Evolutionary conservation across 2,113 vertebrate genomes (phyloP).

Genomic region (Nesogale talazaci): DNA sequence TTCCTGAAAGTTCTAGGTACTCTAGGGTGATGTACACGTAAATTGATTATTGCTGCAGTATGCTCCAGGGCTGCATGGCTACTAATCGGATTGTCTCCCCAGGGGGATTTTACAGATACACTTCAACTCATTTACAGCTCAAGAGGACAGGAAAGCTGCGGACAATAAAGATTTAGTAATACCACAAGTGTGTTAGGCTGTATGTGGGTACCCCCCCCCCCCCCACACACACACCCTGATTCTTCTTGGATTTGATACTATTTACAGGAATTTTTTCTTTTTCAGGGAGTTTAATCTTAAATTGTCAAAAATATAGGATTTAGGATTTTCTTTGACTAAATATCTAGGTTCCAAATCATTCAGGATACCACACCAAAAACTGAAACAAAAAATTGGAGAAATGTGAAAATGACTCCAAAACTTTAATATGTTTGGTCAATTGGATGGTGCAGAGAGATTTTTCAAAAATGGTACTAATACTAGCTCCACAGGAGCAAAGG

Average conservation of each 20-base stretch:
- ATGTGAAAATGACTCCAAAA: conserved; percentile 4
- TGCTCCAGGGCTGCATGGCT: not conserved
- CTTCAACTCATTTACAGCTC: conserved; percentile 70
- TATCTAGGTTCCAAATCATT: conserved; percentile 49
- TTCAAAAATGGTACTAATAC: not conserved
- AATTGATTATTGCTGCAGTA: conserved; percentile 1
- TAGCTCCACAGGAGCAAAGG: too few relatives aligned
- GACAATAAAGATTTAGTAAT: conserved; percentile 59
- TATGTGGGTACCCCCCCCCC: not conserved
- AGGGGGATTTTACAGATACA: conserved; percentile 59
- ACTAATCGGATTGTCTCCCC: conserved; percentile 69
- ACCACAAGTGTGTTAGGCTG: conserved; percentile 38
- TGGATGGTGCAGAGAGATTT: not conserved
- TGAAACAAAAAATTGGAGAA: not conserved
- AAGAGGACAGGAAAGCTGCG: conserved; percentile 1
- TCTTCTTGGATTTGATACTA: conserved; percentile 47
- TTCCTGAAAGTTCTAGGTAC: conserved; percentile 55
- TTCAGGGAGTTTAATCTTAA: not conserved
- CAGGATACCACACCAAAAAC: not conserved
- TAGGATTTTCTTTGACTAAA: conserved; percentile 25
- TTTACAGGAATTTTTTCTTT: conserved; percentile 64
- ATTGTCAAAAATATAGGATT: conserved; percentile 12
- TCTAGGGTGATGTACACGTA: not conserved
- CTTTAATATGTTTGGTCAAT: not conserved
- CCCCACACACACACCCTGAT: too few relatives aligned